Conservation (phyloP, 2,113 vertebrate genomes). For the Dasyornis broadbenti region DNA sequence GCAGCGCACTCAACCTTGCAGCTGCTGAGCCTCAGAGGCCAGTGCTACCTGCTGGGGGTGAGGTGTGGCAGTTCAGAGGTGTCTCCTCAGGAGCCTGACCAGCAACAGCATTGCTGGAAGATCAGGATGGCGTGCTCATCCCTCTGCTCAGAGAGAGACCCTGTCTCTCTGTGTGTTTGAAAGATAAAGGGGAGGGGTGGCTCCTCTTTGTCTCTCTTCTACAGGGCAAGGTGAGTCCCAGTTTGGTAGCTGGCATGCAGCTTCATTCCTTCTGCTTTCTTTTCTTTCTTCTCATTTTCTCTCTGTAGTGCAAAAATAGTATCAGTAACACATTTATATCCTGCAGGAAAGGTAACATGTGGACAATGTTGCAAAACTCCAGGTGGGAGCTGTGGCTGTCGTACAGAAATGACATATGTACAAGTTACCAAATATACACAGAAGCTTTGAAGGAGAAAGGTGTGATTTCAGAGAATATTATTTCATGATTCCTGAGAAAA, state of each 20-base stretch:
- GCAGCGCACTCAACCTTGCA: neutral
- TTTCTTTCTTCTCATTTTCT: conserved; percentile 49
- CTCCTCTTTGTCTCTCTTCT: neutral
- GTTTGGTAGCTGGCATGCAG: conserved; percentile 51
- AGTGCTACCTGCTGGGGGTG: neutral
- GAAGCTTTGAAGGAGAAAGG: conserved; percentile 76
- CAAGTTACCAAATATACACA: conserved; percentile 78
- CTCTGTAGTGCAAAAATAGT: conserved; percentile 71
- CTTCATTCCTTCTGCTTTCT: conserved; percentile 58
- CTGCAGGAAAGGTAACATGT: conserved; percentile 76
- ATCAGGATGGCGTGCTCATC: neutral
- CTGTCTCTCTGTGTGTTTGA: neutral
- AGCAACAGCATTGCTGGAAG: neutral
- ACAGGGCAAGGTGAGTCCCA: neutral
- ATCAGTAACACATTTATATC: conserved; percentile 74
- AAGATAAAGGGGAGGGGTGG: neutral
- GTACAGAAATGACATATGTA: conserved; percentile 80
- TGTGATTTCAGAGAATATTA: conserved; percentile 72
- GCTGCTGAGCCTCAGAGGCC: neutral
- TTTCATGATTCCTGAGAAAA: conserved; percentile 62
- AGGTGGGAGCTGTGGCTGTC: conserved; percentile 81
- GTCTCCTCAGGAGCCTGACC: neutral
- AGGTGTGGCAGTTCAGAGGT: neutral
- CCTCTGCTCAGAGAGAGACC: neutral
- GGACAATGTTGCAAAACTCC: conserved; percentile 80